phyloP scores from a whole-genome alignment of 2,797 vertebrate genomes.

The Gymnoscopelus braueri region DNA sequence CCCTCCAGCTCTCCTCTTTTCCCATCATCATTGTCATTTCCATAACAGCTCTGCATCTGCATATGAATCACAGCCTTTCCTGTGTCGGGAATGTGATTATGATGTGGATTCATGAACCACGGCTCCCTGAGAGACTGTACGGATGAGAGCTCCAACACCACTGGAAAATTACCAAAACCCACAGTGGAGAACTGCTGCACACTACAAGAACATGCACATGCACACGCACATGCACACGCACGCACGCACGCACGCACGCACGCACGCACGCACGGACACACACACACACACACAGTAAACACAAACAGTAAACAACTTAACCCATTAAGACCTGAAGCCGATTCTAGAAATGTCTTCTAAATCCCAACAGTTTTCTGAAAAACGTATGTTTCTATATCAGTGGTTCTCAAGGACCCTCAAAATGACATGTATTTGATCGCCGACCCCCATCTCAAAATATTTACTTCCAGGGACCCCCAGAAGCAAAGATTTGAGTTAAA shows the following conservation, averaged over 20 bases:
- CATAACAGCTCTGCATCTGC: constrained; percentile 49
- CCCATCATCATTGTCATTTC: constrained; percentile 42
- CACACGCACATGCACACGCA: constrained; percentile 13
- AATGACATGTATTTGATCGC: no score
- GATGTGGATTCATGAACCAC: constrained; percentile 67
- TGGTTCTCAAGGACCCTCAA: no score
- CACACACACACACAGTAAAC: constrained; percentile 11
- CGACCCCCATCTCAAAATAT: no score
- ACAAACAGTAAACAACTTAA: neutral
- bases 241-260: constrained; percentile 16
- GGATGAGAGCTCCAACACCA: constrained; percentile 63
- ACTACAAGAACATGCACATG: constrained; percentile 33
- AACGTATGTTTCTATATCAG: no score
- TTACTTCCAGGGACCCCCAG: no score
- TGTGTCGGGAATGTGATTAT: constrained; percentile 59
- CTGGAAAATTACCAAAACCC: constrained; percentile 61
- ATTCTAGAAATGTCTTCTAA: no score
- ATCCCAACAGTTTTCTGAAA: no score
- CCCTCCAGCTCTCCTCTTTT: constrained; percentile 25
- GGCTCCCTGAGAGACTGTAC: constrained; percentile 47
- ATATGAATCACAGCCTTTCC: constrained; percentile 37
- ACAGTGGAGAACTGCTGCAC: constrained; percentile 28
- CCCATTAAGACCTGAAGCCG: no score
- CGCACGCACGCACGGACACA: constrained; percentile 1
- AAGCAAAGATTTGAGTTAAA: no score